Evolutionary conservation across 2,797 vertebrate species (phyloP), one percentile per base, ranked within the genome.

Genomic region (Poliocrania exsul): DNA sequence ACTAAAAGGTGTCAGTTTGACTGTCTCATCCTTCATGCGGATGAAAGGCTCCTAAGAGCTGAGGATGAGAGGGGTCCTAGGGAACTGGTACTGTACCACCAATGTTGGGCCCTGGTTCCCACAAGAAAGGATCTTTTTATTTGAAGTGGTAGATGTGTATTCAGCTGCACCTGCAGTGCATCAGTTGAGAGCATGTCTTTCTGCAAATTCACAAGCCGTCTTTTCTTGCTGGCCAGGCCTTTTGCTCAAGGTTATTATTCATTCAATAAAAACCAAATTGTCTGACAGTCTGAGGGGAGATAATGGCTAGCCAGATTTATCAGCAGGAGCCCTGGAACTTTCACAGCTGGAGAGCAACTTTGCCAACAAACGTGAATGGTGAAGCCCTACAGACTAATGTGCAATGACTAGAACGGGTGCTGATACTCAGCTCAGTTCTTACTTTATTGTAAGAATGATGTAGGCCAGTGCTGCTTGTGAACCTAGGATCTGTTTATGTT

Each of bases 161-260:
- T 64, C n/a, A 77, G 9, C 53, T 58, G 51, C 38, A 51, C 37
- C 58, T 91, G 54, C 73, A 81, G 62, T n/a, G 23, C 47, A 54
- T 56, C 47, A 33, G 16, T 12, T 46, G 58, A 65, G 54, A 88
- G 25, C 20, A 31, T 18, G 38, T 58, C 54, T 84, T 92, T 75
- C 66, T 86, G 42, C 35, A 78, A 61, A 42, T 92, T 87, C 53
- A 81, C 65, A 80, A 75, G n/a, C 65, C 0, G 0, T 5, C 33
- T 77, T 83, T 90, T 70, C 87, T 90, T 74, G n/a, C 49, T 92
- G 44, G n/a, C 42, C 7, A n/a, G 65, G 16, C 35, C 28, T 83
- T 93, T 95, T 89, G 49, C 64, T 87, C n/a, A 54, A 86, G 50
- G 38, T 71, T 83, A 24, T 77, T 87, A 54, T 69, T 91, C 50